Evolutionary conservation across 2,113 vertebrate genomes (phyloP), one percentile per base, ranked within the genome.

Genomic region (Sminthopsis crassicaudata): DNA sequence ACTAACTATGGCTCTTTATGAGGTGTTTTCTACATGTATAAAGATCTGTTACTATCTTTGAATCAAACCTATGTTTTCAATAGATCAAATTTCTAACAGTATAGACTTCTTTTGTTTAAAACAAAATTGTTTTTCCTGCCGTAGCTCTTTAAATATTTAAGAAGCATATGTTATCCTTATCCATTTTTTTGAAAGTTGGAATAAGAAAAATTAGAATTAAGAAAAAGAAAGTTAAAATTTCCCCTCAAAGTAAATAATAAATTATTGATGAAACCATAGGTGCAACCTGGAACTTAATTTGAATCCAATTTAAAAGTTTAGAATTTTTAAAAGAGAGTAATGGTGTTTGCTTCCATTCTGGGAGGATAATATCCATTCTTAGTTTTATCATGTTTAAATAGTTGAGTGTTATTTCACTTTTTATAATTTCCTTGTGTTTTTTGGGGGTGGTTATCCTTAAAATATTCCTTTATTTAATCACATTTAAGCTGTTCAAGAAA

Each of bases 61-160:
- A 93, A 92, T 95, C 53, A 94, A 24, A 90, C 90, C n/a, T 89
- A 95, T 19, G 54, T 42, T 91, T 84, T 91, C 1, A 46, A 0
- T 92, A 50, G 36, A 52, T 30, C 92, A 54, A 24, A 90, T 96
- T 95, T 95, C 94, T 46, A 51, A 4, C 84, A 91, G 55, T 95
- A 51, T 48, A 89, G n/a, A 91, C 76, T 25, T 27, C 93, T 95
- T 95, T 95, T 93, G 48, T 50, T 92, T 50, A 93, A 90, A 96
- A 91, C 16, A 89, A 96, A 90, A 52, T 91, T 54, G 11, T 23
- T 24, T 67, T 96, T 89, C 60, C 89, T 90, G 25, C n/a, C 94
- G 23, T 42, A 95, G 53, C 30, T 96, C 36, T 95, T 94, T 94
- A 94, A 94, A 92, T 96, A 96, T 95, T 94, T 96, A 89, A 93